Percentiles rank a stretch among this genome's conserved stretches.
These are phyloP conservation scores for Scaptomyza flava DNA, from an alignment of 2,888 invertebrate species.

Conservation along the genomic window DNA sequence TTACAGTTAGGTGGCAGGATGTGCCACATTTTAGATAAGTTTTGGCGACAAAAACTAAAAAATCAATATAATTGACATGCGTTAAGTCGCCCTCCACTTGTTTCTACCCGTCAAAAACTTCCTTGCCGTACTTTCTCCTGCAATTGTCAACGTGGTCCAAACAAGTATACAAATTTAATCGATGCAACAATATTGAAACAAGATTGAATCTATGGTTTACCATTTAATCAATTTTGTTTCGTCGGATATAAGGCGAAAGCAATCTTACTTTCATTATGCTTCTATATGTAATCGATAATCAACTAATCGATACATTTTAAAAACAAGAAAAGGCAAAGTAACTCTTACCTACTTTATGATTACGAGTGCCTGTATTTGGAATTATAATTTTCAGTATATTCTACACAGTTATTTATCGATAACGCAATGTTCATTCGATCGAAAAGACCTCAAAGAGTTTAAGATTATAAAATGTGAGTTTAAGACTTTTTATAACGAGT, in stretches of 20 bases:
- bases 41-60: constrained; percentile 12
- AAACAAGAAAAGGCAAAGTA: neutral
- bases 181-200: neutral
- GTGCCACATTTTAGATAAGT: constrained; percentile 41
- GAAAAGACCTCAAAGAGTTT: too few relatives aligned
- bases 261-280: too few relatives aligned
- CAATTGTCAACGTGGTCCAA: neutral
- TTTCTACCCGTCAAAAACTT: neutral
- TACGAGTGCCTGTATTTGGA: too few relatives aligned
- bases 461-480: too few relatives aligned
- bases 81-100: neutral
- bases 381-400: too few relatives aligned
- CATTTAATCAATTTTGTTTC: too few relatives aligned
- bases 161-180: constrained; percentile 3
- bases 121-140: neutral
- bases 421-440: neutral
- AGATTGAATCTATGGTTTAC: too few relatives aligned
- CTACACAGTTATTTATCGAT: neutral
- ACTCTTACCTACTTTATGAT: neutral
- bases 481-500: too few relatives aligned
- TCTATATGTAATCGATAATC: neutral
- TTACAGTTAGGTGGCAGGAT: neutral
- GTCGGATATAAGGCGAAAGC: too few relatives aligned
- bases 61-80: constrained; percentile 25
- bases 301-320: neutral